A percentile compares a stretch with the other conserved stretches of the same genome.
Evolutionary conservation across 2,888 invertebrate species (phyloP).

Genomic region (Euclidia mi): DNA sequence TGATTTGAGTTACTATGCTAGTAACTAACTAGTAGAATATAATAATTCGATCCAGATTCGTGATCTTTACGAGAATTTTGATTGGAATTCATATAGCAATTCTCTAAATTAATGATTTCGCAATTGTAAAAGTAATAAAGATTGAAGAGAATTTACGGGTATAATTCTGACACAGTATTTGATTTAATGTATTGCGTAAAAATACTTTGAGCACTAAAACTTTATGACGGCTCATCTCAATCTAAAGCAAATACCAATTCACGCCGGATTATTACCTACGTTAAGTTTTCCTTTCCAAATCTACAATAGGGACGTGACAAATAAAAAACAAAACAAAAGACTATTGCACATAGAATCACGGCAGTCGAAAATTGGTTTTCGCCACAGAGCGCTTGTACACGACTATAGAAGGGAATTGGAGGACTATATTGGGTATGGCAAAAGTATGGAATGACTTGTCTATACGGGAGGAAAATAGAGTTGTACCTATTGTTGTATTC

Average conservation of each 20-base stretch:
- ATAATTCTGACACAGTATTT: no score
- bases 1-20: no score
- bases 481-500: no score
- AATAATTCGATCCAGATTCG: no score
- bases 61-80: no score
- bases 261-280: constrained; percentile 4
- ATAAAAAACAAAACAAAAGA: constrained; percentile 14
- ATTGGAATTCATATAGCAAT: no score
- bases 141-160: no score
- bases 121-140: no score
- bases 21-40: no score
- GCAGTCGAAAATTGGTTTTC: constrained; percentile 25
- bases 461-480: no score
- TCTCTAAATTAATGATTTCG: no score
- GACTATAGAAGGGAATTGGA: constrained; percentile 3
- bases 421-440: not conserved
- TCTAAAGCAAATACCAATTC: not conserved
- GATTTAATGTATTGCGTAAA: not conserved
- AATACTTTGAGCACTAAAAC: not conserved
- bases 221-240: not conserved
- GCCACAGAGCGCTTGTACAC: constrained; percentile 14
- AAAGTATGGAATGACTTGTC: not conserved
- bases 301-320: constrained; percentile 13
- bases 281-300: constrained; percentile 12
- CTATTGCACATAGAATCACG: constrained; percentile 19